These are phyloP conservation scores for Silurus lanzhouensis DNA, from an alignment of 2,797 vertebrate genomes.

Conservation along the genomic window DNA sequence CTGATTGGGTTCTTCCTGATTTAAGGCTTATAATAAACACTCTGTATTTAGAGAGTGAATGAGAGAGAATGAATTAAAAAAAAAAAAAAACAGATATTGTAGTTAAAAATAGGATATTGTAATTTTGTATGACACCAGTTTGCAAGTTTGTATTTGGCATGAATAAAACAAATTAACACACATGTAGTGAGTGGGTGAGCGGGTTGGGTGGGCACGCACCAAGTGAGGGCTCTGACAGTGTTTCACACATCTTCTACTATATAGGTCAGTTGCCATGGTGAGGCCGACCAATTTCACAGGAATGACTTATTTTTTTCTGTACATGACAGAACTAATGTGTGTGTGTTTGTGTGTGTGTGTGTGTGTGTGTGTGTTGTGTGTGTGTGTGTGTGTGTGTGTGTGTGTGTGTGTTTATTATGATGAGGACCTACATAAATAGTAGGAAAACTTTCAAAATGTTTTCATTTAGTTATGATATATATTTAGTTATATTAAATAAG, in stretches of 20 bases:
- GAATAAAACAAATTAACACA: background rate
- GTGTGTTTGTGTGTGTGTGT: background rate
- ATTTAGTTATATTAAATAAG: background rate
- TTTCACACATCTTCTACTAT: constrained; percentile 42
- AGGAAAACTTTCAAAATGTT: too few relatives aligned
- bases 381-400: background rate
- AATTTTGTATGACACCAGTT: background rate
- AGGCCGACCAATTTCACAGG: constrained; percentile 42
- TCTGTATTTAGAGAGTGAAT: background rate
- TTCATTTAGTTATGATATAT: too few relatives aligned
- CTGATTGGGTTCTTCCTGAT: background rate
- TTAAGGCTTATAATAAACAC: background rate
- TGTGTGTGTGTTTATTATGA: background rate
- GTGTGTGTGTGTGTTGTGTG: background rate
- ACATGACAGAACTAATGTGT: constrained; percentile 4
- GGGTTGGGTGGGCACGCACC: constrained; percentile 4
- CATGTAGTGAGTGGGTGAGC: background rate
- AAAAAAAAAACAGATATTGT: too few relatives aligned
- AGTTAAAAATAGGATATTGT: background rate
- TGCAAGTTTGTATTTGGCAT: background rate
- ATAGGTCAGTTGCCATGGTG: constrained; percentile 50
- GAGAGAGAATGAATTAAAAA: background rate
- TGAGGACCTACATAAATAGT: too few relatives aligned
- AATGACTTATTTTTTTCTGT: constrained; percentile 26
- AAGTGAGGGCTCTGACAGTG: constrained; percentile 25